phyloP scores from a whole-genome alignment of 2,888 invertebrate genomes.

The Acanthosepion pharaonis region DNA sequence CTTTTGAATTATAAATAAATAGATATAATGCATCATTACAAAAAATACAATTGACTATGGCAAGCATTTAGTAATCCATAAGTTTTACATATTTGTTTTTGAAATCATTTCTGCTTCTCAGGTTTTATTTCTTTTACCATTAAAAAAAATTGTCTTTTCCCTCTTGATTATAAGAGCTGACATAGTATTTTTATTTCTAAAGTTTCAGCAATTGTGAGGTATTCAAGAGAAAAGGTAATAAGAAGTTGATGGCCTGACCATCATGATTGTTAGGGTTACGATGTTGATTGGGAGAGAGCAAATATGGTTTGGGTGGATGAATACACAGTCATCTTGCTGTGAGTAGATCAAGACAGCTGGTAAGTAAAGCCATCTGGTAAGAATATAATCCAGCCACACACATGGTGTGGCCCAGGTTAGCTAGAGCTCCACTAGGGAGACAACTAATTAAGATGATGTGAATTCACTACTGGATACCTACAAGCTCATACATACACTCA shows the following conservation, averaged over 20 bases:
- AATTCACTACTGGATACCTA: not conserved
- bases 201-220: not conserved
- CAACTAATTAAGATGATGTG: not conserved
- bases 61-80: too few relatives aligned
- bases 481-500: not conserved
- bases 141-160: too few relatives aligned
- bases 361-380: not conserved
- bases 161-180: too few relatives aligned
- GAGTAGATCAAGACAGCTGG: slow-evolving; percentile 11
- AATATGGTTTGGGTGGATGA: not conserved
- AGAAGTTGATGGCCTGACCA: not conserved
- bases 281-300: not conserved
- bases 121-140: too few relatives aligned
- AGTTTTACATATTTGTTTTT: too few relatives aligned
- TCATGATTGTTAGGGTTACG: not conserved
- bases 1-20: too few relatives aligned
- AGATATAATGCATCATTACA: too few relatives aligned
- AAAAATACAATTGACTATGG: too few relatives aligned
- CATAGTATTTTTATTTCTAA: not conserved
- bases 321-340: not conserved
- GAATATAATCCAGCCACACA: slow-evolving; percentile 9
- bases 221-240: not conserved
- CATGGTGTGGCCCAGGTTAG: not conserved
- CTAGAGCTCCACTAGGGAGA: not conserved
- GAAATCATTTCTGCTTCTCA: too few relatives aligned